Conservation (phyloP, 2,113 vertebrate species). For the Lepus americanus region DNA sequence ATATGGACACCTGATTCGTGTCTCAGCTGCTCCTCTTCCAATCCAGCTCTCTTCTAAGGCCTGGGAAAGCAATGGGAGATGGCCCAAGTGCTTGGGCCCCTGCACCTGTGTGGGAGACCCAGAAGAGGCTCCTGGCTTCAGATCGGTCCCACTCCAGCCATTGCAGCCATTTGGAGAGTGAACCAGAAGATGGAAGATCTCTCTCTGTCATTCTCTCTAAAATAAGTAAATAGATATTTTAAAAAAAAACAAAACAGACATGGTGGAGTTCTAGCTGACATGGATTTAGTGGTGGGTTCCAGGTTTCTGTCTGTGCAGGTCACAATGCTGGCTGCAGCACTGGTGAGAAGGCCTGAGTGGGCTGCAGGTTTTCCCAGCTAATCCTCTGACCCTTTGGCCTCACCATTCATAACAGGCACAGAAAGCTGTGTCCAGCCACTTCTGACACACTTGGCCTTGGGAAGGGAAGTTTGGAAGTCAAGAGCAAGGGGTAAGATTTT, state of each 20-base stretch:
- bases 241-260: not conserved
- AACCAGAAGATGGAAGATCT: no score
- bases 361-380: not conserved
- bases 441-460: not conserved
- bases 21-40: no score
- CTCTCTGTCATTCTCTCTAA: no score
- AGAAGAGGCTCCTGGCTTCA: no score
- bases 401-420: not conserved
- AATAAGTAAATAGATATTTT: no score
- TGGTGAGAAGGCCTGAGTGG: not conserved
- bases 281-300: not conserved
- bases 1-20: no score
- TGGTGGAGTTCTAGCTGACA: not conserved
- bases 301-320: not conserved
- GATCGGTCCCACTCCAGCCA: no score
- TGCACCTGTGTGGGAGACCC: no score
- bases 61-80: no score
- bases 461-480: not conserved
- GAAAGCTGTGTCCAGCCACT: not conserved
- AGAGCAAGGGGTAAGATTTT: not conserved
- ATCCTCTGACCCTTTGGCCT: not conserved
- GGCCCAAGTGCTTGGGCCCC: no score
- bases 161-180: no score
- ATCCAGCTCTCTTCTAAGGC: no score
- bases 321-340: not conserved